Evolutionary conservation across 2,797 vertebrate genomes (phyloP).

Genomic region (Anguilla megastoma): DNA sequence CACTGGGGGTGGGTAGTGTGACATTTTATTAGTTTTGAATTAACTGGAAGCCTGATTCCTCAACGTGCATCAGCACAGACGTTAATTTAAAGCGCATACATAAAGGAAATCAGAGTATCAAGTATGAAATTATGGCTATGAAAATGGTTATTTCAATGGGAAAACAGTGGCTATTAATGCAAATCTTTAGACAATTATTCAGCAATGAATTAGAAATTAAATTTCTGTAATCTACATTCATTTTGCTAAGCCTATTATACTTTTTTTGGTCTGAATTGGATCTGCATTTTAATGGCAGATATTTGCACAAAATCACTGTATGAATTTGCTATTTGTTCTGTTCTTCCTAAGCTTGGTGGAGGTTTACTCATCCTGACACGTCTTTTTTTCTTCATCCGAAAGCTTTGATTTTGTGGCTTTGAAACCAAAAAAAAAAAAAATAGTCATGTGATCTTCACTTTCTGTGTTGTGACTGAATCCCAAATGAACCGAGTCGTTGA

Average conservation of each 20-base stretch:
- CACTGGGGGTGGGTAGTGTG: too few relatives aligned
- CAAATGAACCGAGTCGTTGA: not conserved
- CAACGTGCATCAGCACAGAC: not conserved
- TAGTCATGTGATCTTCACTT: slow-evolving; percentile 61
- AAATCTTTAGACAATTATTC: slow-evolving; percentile 29
- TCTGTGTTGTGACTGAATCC: slow-evolving; percentile 28
- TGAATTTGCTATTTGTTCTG: not conserved
- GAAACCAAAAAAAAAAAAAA: slow-evolving; percentile 53
- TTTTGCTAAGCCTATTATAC: not conserved
- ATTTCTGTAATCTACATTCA: not conserved
- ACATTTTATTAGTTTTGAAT: slow-evolving; percentile 11
- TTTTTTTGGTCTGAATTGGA: not conserved
- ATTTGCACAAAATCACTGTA: not conserved
- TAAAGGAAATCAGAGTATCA: not conserved
- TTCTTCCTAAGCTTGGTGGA: not conserved
- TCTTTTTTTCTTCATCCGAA: slow-evolving; percentile 35
- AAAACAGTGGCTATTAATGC: slow-evolving; percentile 22
- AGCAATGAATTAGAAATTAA: slow-evolving; percentile 16
- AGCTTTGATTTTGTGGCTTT: slow-evolving; percentile 68
- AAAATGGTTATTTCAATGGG: slow-evolving; percentile 10
- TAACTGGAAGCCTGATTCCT: not conserved
- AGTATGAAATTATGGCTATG: slow-evolving; percentile 1
- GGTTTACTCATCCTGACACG: not conserved
- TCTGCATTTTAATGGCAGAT: not conserved
- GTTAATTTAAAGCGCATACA: not conserved